Percentiles rank a stretch among this genome's conserved stretches.
These are phyloP conservation scores for Bombus affinis DNA, from an alignment of 1,140 invertebrate genomes.

Conservation along the genomic window DNA sequence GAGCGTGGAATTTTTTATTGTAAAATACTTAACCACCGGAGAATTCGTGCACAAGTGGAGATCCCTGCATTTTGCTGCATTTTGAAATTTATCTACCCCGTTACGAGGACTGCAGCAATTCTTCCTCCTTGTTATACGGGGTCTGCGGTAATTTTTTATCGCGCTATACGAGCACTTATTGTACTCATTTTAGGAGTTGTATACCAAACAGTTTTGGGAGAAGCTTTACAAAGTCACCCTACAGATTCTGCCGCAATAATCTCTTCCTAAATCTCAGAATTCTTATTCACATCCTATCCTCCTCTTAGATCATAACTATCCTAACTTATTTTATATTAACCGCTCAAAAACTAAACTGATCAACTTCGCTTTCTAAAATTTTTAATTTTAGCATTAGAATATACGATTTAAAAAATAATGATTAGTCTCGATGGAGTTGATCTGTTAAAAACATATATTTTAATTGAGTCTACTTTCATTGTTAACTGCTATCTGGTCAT, in stretches of 20 bases:
- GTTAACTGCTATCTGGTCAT: neutral
- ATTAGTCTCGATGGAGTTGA: no score
- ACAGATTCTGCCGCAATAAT: neutral
- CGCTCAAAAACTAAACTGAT: no score
- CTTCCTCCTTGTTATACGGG: neutral
- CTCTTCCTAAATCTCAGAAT: neutral
- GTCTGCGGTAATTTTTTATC: neutral
- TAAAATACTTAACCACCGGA: no score
- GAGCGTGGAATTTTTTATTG: neutral
- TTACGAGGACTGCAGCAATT: slow-evolving; percentile 15
- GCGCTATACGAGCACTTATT: neutral
- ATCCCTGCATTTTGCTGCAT: neutral
- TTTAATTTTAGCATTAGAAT: no score
- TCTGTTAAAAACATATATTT: neutral
- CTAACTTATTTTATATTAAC: no score
- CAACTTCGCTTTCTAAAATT: no score
- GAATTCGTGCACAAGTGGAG: neutral
- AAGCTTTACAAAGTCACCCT: neutral
- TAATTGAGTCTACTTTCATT: neutral
- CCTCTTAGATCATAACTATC: no score
- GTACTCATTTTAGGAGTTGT: neutral
- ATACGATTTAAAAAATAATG: no score
- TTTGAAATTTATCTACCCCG: slow-evolving; percentile 4
- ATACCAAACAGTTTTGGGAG: neutral
- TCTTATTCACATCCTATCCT: neutral